Base-by-base conservation (phyloP, 1,140 invertebrate genomes). In the Drosophila kurseongensis region DNA sequence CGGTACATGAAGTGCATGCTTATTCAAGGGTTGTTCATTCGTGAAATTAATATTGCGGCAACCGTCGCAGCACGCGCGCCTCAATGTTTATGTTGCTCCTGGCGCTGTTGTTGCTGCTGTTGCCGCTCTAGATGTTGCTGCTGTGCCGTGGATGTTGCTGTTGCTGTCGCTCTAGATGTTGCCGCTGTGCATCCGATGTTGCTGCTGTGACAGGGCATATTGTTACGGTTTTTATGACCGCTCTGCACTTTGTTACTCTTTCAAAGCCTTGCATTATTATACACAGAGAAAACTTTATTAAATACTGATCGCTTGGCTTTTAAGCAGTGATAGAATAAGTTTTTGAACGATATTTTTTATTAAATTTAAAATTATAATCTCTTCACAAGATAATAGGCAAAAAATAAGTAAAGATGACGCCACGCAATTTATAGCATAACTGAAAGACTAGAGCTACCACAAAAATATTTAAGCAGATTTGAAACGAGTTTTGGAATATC, bases 11-110 rank as follows among this genome's bases (percentile, higher is more conserved):
- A 89, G 84, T 89, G 84, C 78, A 89, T 89, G 79, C 86, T 80
- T 90, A 82, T 90, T 90, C 86, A 88, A 90, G 86, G 88, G 86
- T 88, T 91, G 88, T 91, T 91, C 88, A 91, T 84, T 91, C 80
- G 89, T 91, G 78, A 91, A 91, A 91, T 91, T 91, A 91, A 91
- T 91, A 91, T 91, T 88, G 80, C 85, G 84, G 84, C 69, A 78
- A 81, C 76, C 69, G 54, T 73, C 59, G 63, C 83, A 81, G 81
- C 83, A 82, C 82, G 78, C 83, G 84, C 84, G 80, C 80, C 75
- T 67, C 80, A 84, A 78, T 89, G 84, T 89, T 89, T 89, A 84
- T 89, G 84, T 89, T 83, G 69, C 55, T 78, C 75, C 45, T 72
- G 65, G 48, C 69, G 40, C 27, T 66, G 51, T 54, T 71, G 71